Percentiles rank a stretch among this genome's conserved stretches.
phyloP scores from a whole-genome alignment of 1,140 invertebrate genomes.

The Lepidurus apus region DNA sequence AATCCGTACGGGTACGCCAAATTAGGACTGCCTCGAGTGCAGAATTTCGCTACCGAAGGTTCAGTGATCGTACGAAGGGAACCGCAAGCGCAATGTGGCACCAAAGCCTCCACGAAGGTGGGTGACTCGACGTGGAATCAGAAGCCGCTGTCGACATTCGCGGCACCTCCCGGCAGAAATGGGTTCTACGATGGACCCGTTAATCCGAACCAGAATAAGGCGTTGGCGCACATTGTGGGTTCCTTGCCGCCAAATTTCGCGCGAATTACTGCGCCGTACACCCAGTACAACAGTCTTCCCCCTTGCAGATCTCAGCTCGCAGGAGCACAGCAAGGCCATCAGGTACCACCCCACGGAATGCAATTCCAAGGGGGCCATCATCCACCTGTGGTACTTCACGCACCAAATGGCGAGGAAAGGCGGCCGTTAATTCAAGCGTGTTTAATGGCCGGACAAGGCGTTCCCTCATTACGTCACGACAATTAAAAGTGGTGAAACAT shows the following conservation, averaged over 20 bases:
- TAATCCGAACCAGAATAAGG: neutral
- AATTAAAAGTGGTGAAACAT: neutral
- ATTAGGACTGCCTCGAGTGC: neutral
- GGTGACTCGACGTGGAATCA: neutral
- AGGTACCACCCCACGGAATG: neutral
- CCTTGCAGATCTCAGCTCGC: neutral
- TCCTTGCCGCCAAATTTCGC: neutral
- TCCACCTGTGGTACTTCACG: neutral
- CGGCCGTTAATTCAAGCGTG: conserved; percentile 32
- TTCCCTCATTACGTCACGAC: neutral
- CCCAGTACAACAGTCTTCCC: neutral
- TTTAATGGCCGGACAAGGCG: conserved; percentile 31
- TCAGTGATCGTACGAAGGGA: neutral
- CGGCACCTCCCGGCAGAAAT: neutral
- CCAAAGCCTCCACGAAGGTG: neutral
- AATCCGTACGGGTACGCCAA: conserved; percentile 32
- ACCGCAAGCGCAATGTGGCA: neutral
- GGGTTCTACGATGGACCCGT: neutral
- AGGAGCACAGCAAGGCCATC: neutral
- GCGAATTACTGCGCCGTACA: neutral
- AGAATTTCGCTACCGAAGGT: neutral
- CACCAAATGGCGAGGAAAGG: conserved; percentile 26
- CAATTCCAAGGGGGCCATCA: neutral
- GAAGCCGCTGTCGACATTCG: neutral
- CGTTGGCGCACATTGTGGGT: neutral